A percentile compares a stretch with the other conserved stretches of the same genome.
Evolutionary conservation across 2,888 invertebrate species (phyloP).

Genomic region (Urechis unicinctus): DNA sequence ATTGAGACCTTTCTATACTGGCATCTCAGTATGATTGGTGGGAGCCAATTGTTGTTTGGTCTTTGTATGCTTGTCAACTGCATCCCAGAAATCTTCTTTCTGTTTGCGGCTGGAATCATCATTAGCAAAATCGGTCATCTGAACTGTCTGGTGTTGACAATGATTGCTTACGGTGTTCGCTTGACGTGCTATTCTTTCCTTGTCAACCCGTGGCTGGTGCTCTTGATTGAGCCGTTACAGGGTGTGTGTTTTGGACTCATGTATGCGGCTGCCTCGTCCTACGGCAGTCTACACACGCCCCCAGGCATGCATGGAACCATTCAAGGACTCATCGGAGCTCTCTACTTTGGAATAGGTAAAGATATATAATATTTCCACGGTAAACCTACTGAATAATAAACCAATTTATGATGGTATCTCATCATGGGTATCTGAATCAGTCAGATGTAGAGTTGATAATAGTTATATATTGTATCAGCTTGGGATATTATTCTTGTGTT

Average conservation of each 20-base stretch:
- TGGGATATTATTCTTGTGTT: too few species aligned
- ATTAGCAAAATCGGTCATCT: conserved; percentile 69
- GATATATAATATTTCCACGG: too few species aligned
- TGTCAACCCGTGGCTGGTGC: conserved; percentile 73
- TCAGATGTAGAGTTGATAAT: too few species aligned
- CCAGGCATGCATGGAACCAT: conserved; percentile 76
- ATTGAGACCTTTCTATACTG: conserved; percentile 83
- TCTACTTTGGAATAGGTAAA: conserved; percentile 78
- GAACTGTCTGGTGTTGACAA: conserved; percentile 74
- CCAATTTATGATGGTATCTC: too few species aligned
- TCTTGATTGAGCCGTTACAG: conserved; percentile 79
- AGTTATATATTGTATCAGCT: too few species aligned
- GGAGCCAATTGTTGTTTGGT: conserved; percentile 32
- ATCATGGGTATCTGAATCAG: too few species aligned
- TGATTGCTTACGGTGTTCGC: conserved; percentile 72
- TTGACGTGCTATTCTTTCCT: conserved; percentile 76
- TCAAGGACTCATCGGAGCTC: conserved; percentile 80
- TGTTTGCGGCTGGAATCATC: conserved; percentile 77
- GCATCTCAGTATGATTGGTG: conserved; percentile 20
- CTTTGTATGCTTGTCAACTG: conserved; percentile 33
- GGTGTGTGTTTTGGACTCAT: conserved; percentile 83
- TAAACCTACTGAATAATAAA: too few species aligned
- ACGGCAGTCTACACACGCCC: conserved; percentile 77
- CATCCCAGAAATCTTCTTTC: conserved; percentile 29
- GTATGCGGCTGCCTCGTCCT: conserved; percentile 86